Percentiles rank a stretch among this genome's conserved stretches.
Evolutionary conservation across 2,113 vertebrate species (phyloP).

Genomic region (Potamarius usumacintae): DNA sequence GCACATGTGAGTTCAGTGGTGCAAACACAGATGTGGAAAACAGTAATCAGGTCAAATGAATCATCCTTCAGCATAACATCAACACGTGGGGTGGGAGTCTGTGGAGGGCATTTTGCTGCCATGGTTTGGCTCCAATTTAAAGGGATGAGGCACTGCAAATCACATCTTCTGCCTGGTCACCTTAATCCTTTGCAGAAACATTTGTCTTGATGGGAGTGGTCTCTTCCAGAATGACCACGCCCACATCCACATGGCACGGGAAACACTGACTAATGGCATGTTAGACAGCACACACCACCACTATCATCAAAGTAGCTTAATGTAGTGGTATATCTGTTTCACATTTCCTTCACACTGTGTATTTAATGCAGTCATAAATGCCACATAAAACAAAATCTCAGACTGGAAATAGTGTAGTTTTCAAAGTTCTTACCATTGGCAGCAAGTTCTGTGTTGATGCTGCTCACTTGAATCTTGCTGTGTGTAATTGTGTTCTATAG

Average conservation of each 20-base stretch:
- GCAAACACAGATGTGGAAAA: neutral
- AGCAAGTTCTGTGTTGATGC: neutral
- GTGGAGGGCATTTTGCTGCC: neutral
- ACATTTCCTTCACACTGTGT: neutral
- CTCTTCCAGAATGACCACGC: neutral
- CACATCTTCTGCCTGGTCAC: neutral
- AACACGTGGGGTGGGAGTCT: neutral
- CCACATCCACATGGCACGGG: neutral
- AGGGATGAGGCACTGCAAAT: neutral
- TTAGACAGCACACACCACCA: neutral
- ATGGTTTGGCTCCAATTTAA: neutral
- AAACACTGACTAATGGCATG: neutral
- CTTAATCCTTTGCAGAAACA: neutral
- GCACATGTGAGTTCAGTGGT: neutral
- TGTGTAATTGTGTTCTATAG: conserved; percentile 21
- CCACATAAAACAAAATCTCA: neutral
- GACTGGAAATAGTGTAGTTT: neutral
- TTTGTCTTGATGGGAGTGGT: neutral
- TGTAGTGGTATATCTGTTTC: neutral
- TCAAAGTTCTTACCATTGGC: neutral
- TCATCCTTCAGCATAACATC: neutral
- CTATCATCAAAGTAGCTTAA: neutral
- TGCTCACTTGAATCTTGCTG: neutral
- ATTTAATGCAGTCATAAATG: neutral
- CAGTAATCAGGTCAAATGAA: neutral